phyloP scores from a whole-genome alignment of 2,113 vertebrate species.

The Varanus komodoensis region DNA sequence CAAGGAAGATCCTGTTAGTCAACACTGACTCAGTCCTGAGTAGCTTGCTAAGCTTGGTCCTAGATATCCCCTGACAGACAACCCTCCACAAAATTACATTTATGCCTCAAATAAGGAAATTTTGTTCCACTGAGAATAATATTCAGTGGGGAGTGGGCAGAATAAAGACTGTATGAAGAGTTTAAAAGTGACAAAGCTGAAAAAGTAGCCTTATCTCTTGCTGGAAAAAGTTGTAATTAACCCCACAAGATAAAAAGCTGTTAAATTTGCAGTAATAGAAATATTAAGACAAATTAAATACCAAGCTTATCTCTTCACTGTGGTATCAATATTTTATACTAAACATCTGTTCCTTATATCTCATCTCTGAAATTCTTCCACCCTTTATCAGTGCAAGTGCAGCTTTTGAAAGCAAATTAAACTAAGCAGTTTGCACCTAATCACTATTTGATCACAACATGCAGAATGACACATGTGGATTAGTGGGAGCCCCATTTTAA shows the following conservation, averaged over 20 bases:
- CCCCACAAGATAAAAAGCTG: conserved; percentile 63
- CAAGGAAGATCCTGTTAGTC: not conserved
- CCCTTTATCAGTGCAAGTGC: conserved; percentile 66
- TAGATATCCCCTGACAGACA: not conserved
- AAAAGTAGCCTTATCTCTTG: conserved; percentile 47
- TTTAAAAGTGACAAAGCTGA: conserved; percentile 50
- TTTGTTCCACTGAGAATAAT: not conserved
- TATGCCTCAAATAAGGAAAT: conserved; percentile 49
- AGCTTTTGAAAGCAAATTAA: conserved; percentile 74
- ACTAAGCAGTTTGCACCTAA: conserved; percentile 69
- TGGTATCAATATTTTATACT: conserved; percentile 71
- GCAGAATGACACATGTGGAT: conserved; percentile 68
- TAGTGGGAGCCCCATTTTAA: conserved; percentile 54
- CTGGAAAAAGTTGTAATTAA: conserved; percentile 58
- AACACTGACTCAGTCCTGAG: not conserved
- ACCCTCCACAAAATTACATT: conserved; percentile 12
- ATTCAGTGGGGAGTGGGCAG: not conserved
- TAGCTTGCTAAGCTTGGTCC: not conserved
- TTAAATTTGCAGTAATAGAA: conserved; percentile 69
- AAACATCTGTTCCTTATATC: conserved; percentile 68
- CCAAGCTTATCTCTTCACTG: conserved; percentile 64
- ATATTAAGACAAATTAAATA: conserved; percentile 76
- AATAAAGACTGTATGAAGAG: conserved; percentile 27
- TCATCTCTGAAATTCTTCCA: conserved; percentile 72
- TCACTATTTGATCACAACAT: conserved; percentile 72